phyloP scores from a whole-genome alignment of 2,888 invertebrate genomes.

The Chironomus riparius region DNA sequence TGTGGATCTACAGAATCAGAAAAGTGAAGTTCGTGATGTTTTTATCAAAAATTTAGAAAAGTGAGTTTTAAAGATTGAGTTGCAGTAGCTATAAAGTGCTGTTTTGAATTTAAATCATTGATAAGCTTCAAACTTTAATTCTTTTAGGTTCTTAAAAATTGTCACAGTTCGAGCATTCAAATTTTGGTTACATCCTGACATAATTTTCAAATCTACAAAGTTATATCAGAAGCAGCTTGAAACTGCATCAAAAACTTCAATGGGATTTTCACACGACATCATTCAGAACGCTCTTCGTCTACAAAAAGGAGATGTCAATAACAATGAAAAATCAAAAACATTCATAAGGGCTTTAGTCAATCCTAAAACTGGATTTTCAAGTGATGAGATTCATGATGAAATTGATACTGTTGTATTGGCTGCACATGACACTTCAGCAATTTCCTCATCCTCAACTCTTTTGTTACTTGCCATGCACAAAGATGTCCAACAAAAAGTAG shows the following conservation, averaged over 20 bases:
- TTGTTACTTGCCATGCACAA: not conserved
- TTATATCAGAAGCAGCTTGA: not conserved
- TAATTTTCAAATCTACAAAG: not conserved
- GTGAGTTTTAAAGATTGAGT: not conserved
- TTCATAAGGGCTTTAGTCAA: not conserved
- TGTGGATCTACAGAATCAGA: not conserved
- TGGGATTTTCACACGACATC: not conserved
- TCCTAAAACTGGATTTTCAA: not conserved
- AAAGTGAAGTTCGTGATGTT: not conserved
- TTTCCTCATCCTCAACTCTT: not conserved
- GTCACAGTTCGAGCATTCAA: not conserved
- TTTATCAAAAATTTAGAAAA: not conserved
- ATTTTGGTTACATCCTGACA: not conserved
- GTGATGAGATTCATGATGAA: not conserved
- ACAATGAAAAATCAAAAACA: not conserved
- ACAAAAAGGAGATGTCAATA: not conserved
- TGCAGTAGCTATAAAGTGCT: too few species aligned
- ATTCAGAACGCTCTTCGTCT: not conserved
- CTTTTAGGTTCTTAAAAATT: too few species aligned
- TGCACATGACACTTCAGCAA: not conserved
- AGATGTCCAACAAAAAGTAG: not conserved
- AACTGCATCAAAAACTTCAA: not conserved
- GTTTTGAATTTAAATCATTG: too few species aligned
- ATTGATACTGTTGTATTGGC: not conserved
- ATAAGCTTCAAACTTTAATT: too few species aligned